Evolutionary conservation across 35 echinoderm and acorn worm species (phyloP), one percentile per base, ranked within the genome.

Genomic region (Acanthaster planci): DNA sequence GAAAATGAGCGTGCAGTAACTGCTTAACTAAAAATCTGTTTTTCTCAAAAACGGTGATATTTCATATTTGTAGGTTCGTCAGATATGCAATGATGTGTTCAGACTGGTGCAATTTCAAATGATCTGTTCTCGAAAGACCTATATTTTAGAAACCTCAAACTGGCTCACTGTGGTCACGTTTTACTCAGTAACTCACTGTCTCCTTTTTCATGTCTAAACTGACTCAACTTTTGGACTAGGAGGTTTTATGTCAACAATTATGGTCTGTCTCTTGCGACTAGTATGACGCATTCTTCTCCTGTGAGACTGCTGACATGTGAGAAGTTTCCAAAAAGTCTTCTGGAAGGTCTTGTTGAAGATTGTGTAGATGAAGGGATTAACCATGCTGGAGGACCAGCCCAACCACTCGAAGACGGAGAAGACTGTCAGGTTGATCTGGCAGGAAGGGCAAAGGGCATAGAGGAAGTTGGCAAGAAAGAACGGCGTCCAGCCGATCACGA

Each of bases 361-460:
- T 0, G 94, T 97, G 42, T 97, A 97, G 53, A 97, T 97, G 40
- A 97, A 64, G 0, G 94, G 94, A 42, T 97, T 97, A 0, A 97
- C 67, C 85, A 88, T 85, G 67, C 89, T 92, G 8, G 94, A 97
- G 8, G 82, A 81, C 90, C 89, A 97, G 4, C 94, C 94, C 9
- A 97, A 23, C 94, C 94, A 97, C 34, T 86, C 92, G 15, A 92
- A 89, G 22, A 89, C 38, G 9, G 35, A 81, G 56, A 92, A 97
- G 19, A 85, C 27, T 2, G 50, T 76, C 7, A 21, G 30, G 47
- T 81, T 82, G 36, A 84, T 55, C 4, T 23, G 30, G 72, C 87
- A 82, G 32, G 36, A 22, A 8, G 18, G 32, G 68, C 89, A 92
- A 8, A 86, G 27, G 1, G 89, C 82, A 5, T 51, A 80, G 8